These are phyloP conservation scores for Nesogale talazaci DNA, from an alignment of 2,113 vertebrate genomes.

Conservation along the genomic window DNA sequence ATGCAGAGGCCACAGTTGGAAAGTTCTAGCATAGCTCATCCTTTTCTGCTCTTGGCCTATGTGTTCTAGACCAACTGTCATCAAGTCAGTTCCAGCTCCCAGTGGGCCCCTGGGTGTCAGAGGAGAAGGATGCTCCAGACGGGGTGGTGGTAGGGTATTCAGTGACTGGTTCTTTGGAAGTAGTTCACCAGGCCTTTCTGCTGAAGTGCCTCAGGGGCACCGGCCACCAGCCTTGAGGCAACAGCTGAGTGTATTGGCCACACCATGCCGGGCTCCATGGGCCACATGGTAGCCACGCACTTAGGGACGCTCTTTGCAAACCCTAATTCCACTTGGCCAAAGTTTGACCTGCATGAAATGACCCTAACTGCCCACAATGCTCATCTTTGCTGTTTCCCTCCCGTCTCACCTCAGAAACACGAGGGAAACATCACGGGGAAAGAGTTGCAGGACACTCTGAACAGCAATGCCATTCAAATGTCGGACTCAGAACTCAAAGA, in stretches of 20 bases:
- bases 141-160: no score
- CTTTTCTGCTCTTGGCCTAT: neutral
- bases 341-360: neutral
- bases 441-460: conserved; percentile 73
- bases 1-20: neutral
- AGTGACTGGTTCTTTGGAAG: neutral
- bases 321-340: neutral
- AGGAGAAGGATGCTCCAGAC: neutral
- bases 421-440: conserved; percentile 70
- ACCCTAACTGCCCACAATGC: neutral
- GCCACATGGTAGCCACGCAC: accelerated
- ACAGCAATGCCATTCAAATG: conserved; percentile 65
- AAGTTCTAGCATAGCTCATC: accelerated
- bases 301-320: accelerated
- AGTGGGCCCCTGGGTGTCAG: neutral
- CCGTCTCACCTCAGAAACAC: conserved; percentile 61
- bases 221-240: neutral
- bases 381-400: neutral
- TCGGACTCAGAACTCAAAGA: conserved; percentile 82
- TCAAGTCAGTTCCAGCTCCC: neutral
- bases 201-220: neutral
- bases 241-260: neutral
- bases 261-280: neutral
- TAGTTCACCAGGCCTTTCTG: neutral
- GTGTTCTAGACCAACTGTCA: neutral